phyloP scores from a whole-genome alignment of 2,888 invertebrate genomes.

The Mythimna loreyi region DNA sequence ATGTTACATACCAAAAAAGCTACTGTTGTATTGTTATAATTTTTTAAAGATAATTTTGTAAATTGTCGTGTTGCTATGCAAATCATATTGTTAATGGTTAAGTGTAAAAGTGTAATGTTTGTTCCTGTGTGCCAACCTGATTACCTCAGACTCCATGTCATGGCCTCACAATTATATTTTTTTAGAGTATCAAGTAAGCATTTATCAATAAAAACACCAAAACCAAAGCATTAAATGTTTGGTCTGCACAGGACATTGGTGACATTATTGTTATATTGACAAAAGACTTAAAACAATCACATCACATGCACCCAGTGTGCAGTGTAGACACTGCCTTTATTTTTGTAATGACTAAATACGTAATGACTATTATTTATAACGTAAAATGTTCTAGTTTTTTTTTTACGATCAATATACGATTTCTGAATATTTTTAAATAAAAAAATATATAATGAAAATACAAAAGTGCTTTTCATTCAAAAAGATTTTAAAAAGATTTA shows the following conservation, averaged over 20 bases:
- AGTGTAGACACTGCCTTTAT: background rate
- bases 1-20: background rate
- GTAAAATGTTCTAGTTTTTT: background rate
- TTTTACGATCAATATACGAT: background rate
- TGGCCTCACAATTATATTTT: background rate
- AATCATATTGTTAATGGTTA: constrained; percentile 10
- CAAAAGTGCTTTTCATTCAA: background rate
- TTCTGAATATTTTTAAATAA: background rate
- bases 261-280: background rate
- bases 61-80: background rate
- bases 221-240: background rate
- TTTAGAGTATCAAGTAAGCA: background rate
- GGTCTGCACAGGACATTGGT: background rate
- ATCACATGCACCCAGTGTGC: background rate
- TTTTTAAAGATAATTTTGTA: background rate
- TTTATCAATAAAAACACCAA: background rate
- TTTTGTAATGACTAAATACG: background rate
- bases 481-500: too few species aligned
- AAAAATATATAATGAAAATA: background rate
- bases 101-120: background rate
- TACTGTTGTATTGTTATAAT: background rate
- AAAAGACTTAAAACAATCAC: background rate
- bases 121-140: background rate
- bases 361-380: background rate
- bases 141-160: background rate